Evolutionary conservation across 2,888 invertebrate genomes (phyloP).

Genomic region (Chrysotoxum bicinctum): DNA sequence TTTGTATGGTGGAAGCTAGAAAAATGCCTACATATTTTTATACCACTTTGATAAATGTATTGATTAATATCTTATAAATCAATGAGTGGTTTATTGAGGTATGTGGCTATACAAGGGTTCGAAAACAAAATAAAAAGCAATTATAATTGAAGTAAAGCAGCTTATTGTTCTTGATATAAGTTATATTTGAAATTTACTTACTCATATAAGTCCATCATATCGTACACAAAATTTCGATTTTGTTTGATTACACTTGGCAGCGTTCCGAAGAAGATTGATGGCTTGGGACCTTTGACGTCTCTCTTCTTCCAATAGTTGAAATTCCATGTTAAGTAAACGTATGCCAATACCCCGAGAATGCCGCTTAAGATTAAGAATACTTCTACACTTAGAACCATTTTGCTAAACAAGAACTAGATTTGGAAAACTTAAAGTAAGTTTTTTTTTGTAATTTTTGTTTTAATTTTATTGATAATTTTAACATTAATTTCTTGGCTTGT

Average conservation of each 20-base stretch:
- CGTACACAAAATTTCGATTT: slow-evolving; percentile 28
- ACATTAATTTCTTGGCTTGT: too few relatives aligned
- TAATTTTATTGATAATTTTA: too few relatives aligned
- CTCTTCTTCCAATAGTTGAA: slow-evolving; percentile 52
- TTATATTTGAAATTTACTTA: slow-evolving; percentile 1
- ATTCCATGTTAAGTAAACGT: slow-evolving; percentile 42
- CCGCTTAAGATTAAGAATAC: background rate
- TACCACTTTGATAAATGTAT: too few relatives aligned
- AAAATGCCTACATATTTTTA: too few relatives aligned
- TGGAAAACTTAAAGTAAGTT: background rate
- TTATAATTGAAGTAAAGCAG: too few relatives aligned
- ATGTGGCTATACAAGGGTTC: too few relatives aligned
- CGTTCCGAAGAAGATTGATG: slow-evolving; percentile 23
- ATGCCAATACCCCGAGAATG: background rate
- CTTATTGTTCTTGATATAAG: too few relatives aligned
- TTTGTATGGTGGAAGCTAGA: too few relatives aligned
- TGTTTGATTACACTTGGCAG: slow-evolving; percentile 34
- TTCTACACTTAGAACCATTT: background rate
- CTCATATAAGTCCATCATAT: slow-evolving; percentile 50
- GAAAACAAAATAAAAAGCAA: too few relatives aligned
- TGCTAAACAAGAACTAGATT: background rate
- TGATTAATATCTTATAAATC: too few relatives aligned
- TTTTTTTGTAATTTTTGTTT: too few relatives aligned
- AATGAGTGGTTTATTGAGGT: too few relatives aligned
- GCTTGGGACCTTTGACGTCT: slow-evolving; percentile 39